A percentile compares a stretch with the other conserved stretches of the same genome.
Conservation (phyloP, 2,113 vertebrate genomes). For the Dipodomys ordii region DNA sequence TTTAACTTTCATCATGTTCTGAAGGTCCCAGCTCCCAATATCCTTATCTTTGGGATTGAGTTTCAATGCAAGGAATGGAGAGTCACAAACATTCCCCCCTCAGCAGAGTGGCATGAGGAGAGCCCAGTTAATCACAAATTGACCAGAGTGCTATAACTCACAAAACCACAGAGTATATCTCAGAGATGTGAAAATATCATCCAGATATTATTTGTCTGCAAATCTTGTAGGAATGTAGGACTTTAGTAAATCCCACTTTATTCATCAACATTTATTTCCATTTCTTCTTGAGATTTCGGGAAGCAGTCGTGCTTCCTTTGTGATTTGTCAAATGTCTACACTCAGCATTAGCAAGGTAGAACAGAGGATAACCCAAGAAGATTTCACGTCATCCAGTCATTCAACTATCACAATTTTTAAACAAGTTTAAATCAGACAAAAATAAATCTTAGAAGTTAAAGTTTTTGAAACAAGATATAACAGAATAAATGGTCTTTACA, state of each 20-base stretch:
- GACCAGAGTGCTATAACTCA: neutral
- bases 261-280: neutral
- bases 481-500: neutral
- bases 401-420: neutral
- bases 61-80: neutral
- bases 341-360: neutral
- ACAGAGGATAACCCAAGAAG: neutral
- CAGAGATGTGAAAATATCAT: neutral
- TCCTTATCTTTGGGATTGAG: neutral
- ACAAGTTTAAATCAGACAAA: neutral
- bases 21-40: neutral
- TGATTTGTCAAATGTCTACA: neutral
- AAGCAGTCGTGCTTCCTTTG: neutral
- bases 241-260: neutral
- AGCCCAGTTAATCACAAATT: neutral
- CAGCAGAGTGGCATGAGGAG: neutral
- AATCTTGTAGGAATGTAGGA: neutral
- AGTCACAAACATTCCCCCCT: neutral
- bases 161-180: neutral
- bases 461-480: neutral
- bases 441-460: neutral
- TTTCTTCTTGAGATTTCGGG: neutral
- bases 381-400: neutral
- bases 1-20: neutral
- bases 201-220: neutral